Evolutionary conservation across 2,888 invertebrate species (phyloP).

Genomic region (Magallana nippona): DNA sequence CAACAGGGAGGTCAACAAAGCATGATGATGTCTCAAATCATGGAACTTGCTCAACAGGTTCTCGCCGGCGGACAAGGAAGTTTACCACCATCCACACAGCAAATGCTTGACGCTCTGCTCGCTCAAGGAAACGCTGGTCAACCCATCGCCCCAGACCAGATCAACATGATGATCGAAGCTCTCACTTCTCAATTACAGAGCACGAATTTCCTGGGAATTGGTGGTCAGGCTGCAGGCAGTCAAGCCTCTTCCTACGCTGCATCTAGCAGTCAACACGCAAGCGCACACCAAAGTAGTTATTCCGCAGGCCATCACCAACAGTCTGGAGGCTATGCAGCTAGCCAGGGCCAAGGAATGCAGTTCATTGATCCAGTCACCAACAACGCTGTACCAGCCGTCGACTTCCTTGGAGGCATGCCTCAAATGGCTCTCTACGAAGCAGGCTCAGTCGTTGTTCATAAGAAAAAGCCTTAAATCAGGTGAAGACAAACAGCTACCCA

Average conservation of each 20-base stretch:
- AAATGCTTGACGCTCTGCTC: neutral
- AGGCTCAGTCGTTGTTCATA: neutral
- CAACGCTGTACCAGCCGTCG: neutral
- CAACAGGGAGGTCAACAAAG: constrained; percentile 8
- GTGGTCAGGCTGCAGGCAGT: neutral
- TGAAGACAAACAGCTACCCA: neutral
- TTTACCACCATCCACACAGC: neutral
- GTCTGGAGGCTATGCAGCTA: neutral
- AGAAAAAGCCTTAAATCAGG: constrained; percentile 19
- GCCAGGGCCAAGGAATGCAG: constrained; percentile 11
- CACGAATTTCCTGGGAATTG: neutral
- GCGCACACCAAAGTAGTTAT: neutral
- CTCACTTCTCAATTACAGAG: neutral
- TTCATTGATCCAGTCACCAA: constrained; percentile 10
- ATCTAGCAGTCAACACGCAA: neutral
- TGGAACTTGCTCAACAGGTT: constrained; percentile 10
- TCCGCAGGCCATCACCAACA: neutral
- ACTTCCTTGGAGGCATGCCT: neutral
- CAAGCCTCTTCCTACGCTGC: constrained; percentile 2
- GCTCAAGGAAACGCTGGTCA: constrained; percentile 10
- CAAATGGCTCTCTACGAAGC: constrained; percentile 13
- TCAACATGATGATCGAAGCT: neutral
- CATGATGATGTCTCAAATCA: constrained; percentile 21
- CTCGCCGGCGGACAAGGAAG: neutral
- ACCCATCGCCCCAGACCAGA: neutral